These are phyloP conservation scores for Sphinx pinastri DNA, from an alignment of 2,888 invertebrate genomes.

Conservation along the genomic window DNA sequence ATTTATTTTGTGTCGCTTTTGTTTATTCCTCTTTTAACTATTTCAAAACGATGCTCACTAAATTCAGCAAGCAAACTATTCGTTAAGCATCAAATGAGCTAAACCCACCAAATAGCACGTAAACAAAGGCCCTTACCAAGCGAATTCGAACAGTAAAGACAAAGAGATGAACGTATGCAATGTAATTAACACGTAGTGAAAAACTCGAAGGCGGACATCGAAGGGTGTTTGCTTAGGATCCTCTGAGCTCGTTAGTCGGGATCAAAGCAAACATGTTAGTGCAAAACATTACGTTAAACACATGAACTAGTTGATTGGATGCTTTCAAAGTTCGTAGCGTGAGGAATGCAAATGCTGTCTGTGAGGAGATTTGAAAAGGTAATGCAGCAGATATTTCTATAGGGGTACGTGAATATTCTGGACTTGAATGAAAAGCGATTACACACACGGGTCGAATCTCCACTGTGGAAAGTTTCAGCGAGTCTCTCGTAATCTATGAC, in stretches of 20 bases:
- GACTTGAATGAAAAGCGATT: too few relatives aligned
- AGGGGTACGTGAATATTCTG: too few relatives aligned
- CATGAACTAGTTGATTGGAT: slow-evolving; percentile 28
- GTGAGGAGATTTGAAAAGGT: slow-evolving; percentile 2
- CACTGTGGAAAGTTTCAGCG: too few relatives aligned
- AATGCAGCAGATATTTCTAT: slow-evolving; percentile 1
- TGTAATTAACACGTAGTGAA: slow-evolving; percentile 42
- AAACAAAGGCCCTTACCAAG: slow-evolving; percentile 27
- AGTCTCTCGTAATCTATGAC: too few relatives aligned
- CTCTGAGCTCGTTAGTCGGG: slow-evolving; percentile 25
- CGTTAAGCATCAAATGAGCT: not conserved
- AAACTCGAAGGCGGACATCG: slow-evolving; percentile 39
- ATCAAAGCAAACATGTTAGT: slow-evolving; percentile 26
- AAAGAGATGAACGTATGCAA: slow-evolving; percentile 29
- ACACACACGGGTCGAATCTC: too few relatives aligned
- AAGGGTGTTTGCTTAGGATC: slow-evolving; percentile 41
- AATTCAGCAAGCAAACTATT: too few relatives aligned
- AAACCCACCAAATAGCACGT: not conserved
- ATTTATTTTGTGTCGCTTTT: too few relatives aligned
- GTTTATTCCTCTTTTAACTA: too few relatives aligned
- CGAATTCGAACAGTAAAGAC: slow-evolving; percentile 25
- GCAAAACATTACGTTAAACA: slow-evolving; percentile 28
- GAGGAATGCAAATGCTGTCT: slow-evolving; percentile 12
- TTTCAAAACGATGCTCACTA: too few relatives aligned
- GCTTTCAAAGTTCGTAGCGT: slow-evolving; percentile 10